Conservation (phyloP, 1,140 invertebrate genomes). For the Aphidius ervi region DNA sequence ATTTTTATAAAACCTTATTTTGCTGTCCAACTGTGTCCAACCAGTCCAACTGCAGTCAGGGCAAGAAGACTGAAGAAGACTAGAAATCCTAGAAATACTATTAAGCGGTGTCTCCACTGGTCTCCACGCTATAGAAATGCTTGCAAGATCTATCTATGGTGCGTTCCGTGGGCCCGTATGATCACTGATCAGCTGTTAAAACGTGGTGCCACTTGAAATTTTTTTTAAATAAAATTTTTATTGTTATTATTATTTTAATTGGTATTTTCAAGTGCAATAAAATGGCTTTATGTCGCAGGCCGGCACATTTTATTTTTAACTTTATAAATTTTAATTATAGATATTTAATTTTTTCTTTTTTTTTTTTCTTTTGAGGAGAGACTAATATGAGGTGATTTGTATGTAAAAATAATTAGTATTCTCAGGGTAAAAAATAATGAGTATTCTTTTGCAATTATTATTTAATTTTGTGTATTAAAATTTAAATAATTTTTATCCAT, state of each 20-base stretch:
- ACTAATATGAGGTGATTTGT: not conserved
- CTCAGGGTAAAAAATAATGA: too few relatives aligned
- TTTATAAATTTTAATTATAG: constrained; percentile 1
- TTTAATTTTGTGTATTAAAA: too few relatives aligned
- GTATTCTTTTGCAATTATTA: not conserved
- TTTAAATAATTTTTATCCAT: too few relatives aligned
- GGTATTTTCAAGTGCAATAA: constrained; percentile 18
- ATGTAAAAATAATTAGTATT: not conserved
- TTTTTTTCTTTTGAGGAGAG: not conserved
- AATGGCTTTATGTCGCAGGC: constrained; percentile 3
- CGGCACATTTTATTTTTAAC: not conserved
- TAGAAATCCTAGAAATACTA: too few relatives aligned
- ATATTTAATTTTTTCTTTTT: constrained; percentile 12
- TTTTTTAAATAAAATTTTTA: not conserved
- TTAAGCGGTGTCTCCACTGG: too few relatives aligned
- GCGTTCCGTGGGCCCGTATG: too few relatives aligned
- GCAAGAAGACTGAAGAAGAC: too few relatives aligned
- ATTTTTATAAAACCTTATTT: too few relatives aligned
- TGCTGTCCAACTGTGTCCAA: too few relatives aligned
- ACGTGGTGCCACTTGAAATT: constrained; percentile 31
- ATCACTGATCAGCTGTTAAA: constrained; percentile 71
- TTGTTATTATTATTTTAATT: not conserved
- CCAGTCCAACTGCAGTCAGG: too few relatives aligned
- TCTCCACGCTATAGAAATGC: too few relatives aligned
- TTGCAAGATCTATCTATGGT: too few relatives aligned